Evolutionary conservation across 2,797 vertebrate species (phyloP), one percentile per base, ranked within the genome.

Genomic region (Echiichthys vipera): DNA sequence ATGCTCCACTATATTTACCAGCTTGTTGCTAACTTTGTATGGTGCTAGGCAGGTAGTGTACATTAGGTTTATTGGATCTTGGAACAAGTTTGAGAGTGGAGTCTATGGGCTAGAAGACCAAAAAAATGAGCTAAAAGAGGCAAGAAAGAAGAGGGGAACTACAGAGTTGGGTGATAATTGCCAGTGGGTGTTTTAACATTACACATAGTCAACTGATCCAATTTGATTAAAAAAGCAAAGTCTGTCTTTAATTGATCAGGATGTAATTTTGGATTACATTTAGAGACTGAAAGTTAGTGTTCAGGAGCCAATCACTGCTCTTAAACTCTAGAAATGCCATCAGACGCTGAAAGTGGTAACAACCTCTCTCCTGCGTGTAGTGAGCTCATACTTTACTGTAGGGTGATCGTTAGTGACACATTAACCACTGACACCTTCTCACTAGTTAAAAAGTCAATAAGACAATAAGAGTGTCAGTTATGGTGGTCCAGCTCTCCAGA

Each of bases 371-470:
- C 18, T 20, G 2, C 5, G 43, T 37, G 18, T 22, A 18, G 24
- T 46, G 24, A 11, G 43, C 24, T 29, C 37, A 20, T 40, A 50
- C 40, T 56, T 71, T 30, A 43, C 34, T 43, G 5, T 22, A 22
- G 25, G 18, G n/a, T 40, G n/a, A n/a, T n/a, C n/a, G n/a, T n/a
- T n/a, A n/a, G n/a, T n/a, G 27, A 45, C 50, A 20, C 34, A 30
- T 65, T 62, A 51, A 49, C 14, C 40, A 18, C 18, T n/a, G 53
- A 27, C 20, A 42, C 58, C 13, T 56, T 47, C 32, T 47, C 27
- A 53, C 37, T 6, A 5, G 39, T 64, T 32, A 29, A 58, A 32
- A 7, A 54, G 32, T 57, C 46, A 64, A 64, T 18, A 53, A 36
- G 6, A 13, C 34, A 8, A 11, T 25, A 8, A 13, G 18, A 17